Evolutionary conservation across 2,113 vertebrate species (phyloP), one percentile per base, ranked within the genome.

Genomic region (Balaenoptera acutorostrata): DNA sequence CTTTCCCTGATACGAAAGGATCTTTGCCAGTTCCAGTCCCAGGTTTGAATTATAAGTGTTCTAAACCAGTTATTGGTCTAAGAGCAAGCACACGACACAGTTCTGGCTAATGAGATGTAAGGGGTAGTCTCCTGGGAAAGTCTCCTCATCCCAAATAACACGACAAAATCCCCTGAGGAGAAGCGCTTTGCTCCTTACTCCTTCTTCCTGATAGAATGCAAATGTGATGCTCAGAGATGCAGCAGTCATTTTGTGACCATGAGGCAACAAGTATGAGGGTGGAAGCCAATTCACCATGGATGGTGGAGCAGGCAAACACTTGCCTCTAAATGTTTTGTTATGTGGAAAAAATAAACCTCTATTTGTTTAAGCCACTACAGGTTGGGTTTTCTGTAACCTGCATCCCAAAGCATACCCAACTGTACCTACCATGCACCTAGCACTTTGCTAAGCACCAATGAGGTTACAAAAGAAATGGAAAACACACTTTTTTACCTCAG

Each of bases 381-480:
- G 4, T 64, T 93, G 61, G 2, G 17, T 83, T 97, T 87, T 77
- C 66, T 86, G 66, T 95, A 61, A 66, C 33, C 77, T 84, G 27
- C 13, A 88, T 23, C 33, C 71, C 44, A 80, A 82, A 87, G 39
- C 31, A 72, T 55, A 87, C 12, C 39, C 29, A 74, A 63, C 10
- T 88, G 9, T 36, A 87, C 41, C 23, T 90, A 82, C 31, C 39
- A 68, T 41, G 33, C 72, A 27, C 59, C 9, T 90, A 85, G 44
- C 29, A 68, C 63, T 91, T 90, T 63, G 25, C 20, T 80, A 78
- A 95, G 33, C 29, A 93, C 20, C 68, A 84, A 72, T 72, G 14
- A 94, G 61, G 31, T 93, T 63, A 84, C 49, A 55, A 86, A 95
- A 88, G n/a, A 88, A 90, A 71, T 74, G 17, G 57, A 63, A 87